Percentiles rank a stretch among this genome's conserved stretches.
Conservation (phyloP, 2,888 invertebrate genomes). For the Tenthredo livida region DNA sequence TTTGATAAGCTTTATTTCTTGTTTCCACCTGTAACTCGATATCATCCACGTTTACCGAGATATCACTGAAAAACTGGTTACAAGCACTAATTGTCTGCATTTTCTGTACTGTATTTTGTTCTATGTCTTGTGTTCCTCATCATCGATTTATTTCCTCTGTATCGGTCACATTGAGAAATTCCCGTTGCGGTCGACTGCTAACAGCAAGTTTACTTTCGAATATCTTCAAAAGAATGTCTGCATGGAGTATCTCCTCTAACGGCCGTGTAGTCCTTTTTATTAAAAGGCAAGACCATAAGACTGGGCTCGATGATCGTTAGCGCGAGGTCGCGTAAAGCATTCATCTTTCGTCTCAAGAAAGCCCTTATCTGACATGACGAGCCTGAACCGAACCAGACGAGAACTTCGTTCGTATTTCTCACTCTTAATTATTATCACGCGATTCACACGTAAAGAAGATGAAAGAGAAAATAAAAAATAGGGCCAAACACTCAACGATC, state of each 20-base stretch:
- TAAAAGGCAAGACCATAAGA: background rate
- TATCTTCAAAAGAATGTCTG: slow-evolving; percentile 25
- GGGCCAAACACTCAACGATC: background rate
- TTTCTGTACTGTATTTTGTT: background rate
- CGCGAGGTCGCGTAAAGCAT: slow-evolving; percentile 5
- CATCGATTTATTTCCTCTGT: background rate
- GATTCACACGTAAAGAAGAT: background rate
- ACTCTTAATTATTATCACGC: slow-evolving; percentile 18
- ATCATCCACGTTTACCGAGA: background rate
- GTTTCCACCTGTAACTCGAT: background rate
- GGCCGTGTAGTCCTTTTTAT: slow-evolving; percentile 20
- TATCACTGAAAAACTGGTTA: background rate
- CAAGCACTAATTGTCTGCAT: background rate
- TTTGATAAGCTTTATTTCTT: background rate
- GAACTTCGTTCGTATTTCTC: background rate
- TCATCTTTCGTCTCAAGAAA: slow-evolving; percentile 42
- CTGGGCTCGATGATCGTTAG: slow-evolving; percentile 34
- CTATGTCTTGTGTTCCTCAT: background rate
- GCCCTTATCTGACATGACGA: slow-evolving; percentile 41
- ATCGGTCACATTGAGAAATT: background rate
- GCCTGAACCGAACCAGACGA: background rate
- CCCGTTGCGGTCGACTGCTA: background rate
- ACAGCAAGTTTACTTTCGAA: slow-evolving; percentile 3
- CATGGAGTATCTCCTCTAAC: background rate
- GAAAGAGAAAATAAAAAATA: background rate